Evolutionary conservation across 1,140 invertebrate species (phyloP), one percentile per base, ranked within the genome.

Genomic region (Coboldia fuscipes): DNA sequence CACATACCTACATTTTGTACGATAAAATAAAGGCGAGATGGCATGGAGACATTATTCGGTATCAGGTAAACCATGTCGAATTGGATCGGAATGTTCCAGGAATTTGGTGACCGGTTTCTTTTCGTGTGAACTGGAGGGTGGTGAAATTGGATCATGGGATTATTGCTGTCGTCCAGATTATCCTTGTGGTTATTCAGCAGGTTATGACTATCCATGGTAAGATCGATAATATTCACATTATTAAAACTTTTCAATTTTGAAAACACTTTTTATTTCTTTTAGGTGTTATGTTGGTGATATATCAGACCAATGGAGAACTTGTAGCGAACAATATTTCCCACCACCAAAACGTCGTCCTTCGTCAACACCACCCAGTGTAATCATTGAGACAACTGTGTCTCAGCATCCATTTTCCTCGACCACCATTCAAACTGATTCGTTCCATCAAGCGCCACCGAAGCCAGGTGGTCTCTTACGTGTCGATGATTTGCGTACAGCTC

Each of bases 111-210:
- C 66, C 3, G 76, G 75, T 1, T 77, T 80, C 46, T 82, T 77
- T 70, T 70, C 67, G 15, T 83, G 79, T 39, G 75, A 80, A 42
- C 63, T 73, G 2, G 77, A 81, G 40, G 72, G 68, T 12, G 62
- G 65, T 2, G 70, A 72, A 42, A 50, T 63, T 3, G 70, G 70
- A 41, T 59, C 67, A 22, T 82, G 77, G 78, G 77, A 82, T 47
- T 83, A 81, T 43, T 83, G 78, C 42, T 83, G 78, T 45, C 63
- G 72, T 33, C 72, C 75, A n/a, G 66, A 66, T 32, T 75, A 81
- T 48, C 67, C 70, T 14, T 83, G 79, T 47, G 79, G 78, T n/a
- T 79, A 72, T 46, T 79, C 76, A 18, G 65, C 72, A 45, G 78
- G 77, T 35, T 77, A 70, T 43, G 59, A 63, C 37, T 79, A 80